A percentile compares a stretch with the other conserved stretches of the same genome.
phyloP scores from a whole-genome alignment of 2,797 vertebrate genomes.

The Notamacropus eugenii region DNA sequence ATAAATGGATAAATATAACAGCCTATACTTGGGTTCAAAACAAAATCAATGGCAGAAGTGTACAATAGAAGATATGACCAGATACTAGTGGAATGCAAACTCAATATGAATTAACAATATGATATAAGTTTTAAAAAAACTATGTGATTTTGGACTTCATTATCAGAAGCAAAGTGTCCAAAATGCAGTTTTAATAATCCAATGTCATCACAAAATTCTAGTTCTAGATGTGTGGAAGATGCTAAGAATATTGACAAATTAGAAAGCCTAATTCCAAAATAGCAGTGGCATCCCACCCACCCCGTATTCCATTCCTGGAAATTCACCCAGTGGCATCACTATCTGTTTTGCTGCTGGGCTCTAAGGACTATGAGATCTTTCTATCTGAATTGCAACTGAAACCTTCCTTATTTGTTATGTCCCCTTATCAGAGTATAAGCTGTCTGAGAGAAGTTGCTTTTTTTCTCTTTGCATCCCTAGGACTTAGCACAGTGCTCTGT shows the following conservation, averaged over 20 bases:
- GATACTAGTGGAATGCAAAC: neutral
- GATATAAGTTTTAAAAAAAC: neutral
- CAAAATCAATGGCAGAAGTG: neutral
- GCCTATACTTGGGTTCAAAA: neutral
- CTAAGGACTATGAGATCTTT: neutral
- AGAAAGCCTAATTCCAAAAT: neutral
- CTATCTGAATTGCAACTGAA: neutral
- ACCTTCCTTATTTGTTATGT: neutral
- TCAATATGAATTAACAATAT: neutral
- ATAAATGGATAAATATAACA: neutral
- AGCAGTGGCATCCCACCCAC: neutral
- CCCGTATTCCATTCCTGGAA: neutral
- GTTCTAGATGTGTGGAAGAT: neutral
- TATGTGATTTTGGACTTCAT: neutral
- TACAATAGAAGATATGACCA: neutral
- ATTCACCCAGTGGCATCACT: neutral
- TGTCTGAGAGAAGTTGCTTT: neutral
- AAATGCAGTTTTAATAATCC: neutral
- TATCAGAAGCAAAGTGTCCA: neutral
- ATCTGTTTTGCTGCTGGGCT: neutral
- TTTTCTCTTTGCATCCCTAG: neutral
- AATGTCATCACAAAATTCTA: neutral
- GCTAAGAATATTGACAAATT: neutral
- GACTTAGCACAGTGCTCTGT: neutral
- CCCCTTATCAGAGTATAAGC: neutral